phyloP scores from a whole-genome alignment of 92 coral and sea anemone species.

The Paragorgia papillata region DNA sequence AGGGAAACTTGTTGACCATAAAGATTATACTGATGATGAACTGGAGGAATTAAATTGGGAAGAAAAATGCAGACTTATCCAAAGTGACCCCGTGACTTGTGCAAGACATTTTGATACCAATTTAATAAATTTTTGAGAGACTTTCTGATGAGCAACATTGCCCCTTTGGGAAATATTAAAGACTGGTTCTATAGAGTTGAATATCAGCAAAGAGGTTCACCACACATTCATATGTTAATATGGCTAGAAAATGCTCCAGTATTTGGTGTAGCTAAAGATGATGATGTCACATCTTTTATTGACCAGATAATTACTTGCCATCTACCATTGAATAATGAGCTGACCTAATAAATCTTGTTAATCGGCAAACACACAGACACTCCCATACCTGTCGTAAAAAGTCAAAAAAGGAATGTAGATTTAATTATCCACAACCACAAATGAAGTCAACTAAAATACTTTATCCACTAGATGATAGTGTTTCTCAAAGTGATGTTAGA shows the following conservation, averaged over 20 bases:
- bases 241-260: constrained; percentile 59
- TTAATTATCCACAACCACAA: constrained; percentile 55
- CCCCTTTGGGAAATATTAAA: constrained; percentile 46
- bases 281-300: constrained; percentile 4
- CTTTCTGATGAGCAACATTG: constrained; percentile 48
- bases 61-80: constrained; percentile 58
- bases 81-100: constrained; percentile 56
- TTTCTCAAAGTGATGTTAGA: too few relatives aligned
- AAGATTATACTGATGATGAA: constrained; percentile 39
- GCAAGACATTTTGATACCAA: constrained; percentile 44
- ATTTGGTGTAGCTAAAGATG: constrained; percentile 39
- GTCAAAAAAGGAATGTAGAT: constrained; percentile 50
- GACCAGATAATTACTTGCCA: constrained; percentile 43
- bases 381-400: constrained; percentile 34
- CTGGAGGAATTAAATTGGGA: constrained; percentile 63
- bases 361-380: constrained; percentile 18
- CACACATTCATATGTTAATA: constrained; percentile 61
- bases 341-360: constrained; percentile 17
- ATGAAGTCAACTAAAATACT: too few relatives aligned
- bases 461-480: too few relatives aligned
- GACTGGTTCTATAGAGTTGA: constrained; percentile 51
- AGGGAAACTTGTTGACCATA: constrained; percentile 48
- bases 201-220: constrained; percentile 57
- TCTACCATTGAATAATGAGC: constrained; percentile 9
- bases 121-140: too few relatives aligned